phyloP scores from a whole-genome alignment of 2,888 invertebrate genomes.

The Orthonychiurus folsomi region DNA sequence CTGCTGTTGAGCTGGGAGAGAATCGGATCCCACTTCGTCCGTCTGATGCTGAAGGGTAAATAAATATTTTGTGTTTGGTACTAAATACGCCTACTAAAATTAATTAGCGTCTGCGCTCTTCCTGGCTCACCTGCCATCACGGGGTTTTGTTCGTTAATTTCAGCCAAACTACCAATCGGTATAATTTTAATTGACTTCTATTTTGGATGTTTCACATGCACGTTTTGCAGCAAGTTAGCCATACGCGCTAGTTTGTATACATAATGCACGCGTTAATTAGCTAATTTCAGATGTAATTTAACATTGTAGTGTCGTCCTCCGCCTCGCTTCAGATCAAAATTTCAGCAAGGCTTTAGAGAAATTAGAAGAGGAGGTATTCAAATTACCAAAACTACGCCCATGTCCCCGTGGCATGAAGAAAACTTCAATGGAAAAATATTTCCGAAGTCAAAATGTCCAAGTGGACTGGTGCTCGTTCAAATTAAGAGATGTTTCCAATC shows the following conservation, averaged over 20 bases:
- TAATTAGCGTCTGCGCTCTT: too few relatives aligned
- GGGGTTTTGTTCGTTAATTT: too few relatives aligned
- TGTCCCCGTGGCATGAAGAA: conserved; percentile 76
- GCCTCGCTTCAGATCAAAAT: conserved; percentile 64
- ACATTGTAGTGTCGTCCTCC: conserved; percentile 60
- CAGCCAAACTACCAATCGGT: too few relatives aligned
- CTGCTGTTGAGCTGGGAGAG: conserved; percentile 75
- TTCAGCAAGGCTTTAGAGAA: conserved; percentile 62
- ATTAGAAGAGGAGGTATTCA: conserved; percentile 70
- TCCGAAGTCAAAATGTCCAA: conserved; percentile 66
- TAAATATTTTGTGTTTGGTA: conserved; percentile 7
- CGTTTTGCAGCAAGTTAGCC: too few relatives aligned
- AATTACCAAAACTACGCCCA: conserved; percentile 63
- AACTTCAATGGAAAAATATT: conserved; percentile 73
- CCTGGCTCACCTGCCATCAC: too few relatives aligned
- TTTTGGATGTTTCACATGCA: too few relatives aligned
- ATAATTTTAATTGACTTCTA: too few relatives aligned
- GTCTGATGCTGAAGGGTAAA: conserved; percentile 75
- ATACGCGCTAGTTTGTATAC: too few relatives aligned
- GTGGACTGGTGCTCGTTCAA: conserved; percentile 85
- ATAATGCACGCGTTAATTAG: not conserved
- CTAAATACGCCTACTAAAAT: not conserved
- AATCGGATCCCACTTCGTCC: conserved; percentile 66
- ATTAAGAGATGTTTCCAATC: conserved; percentile 44
- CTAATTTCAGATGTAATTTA: not conserved